Base-by-base conservation (phyloP, 2,113 vertebrate genomes). In the Pagrus major region DNA sequence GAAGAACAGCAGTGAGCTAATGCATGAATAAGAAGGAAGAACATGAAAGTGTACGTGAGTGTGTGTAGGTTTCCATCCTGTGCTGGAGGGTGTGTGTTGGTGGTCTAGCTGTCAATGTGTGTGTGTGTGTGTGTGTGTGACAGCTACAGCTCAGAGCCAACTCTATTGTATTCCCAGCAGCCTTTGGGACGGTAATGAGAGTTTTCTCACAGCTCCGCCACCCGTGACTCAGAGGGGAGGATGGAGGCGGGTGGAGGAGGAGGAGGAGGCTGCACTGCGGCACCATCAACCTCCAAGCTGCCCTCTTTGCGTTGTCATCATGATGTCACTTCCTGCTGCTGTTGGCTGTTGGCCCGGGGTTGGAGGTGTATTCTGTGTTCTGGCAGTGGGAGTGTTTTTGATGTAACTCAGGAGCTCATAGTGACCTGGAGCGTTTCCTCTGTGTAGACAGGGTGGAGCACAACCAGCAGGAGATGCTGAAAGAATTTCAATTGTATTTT, bases 261-360 rank as follows among this genome's bases (percentile, higher is more conserved):
- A 47, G 72, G 61, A 61, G 58, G 35, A 8, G 72, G 61, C 89
- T 89, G 88, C 88, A 90, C 78, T 90, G 90, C 79, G 55, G 67
- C 78, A 89, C 63, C 77, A 21, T 66, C 81, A 87, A 74, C 83
- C 90, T 91, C 83, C 71, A 70, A 5, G 20, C 84, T 78, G 74
- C 74, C 66, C 76, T 76, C 72, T 56, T 41, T 63, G 25, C 37
- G 18, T 47, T 72, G 54, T 81, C 84, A 78, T 78, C 20, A 37
- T 77, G 74, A 83, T 54, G 16, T 91, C 88, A 88, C 85, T 92
- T 91, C 89, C 82, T 76, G 71, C 12, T 21, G 44, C 25, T 46
- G 60, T 47, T 84, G 80, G 76, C 81, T n/a, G 1, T 14, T 0
- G 27, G 56, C 81, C 73, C 81, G 8, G 74, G n/a, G 61, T 61